Base-by-base conservation (phyloP, 2,797 vertebrate species). In the Trematomus bernacchii region DNA sequence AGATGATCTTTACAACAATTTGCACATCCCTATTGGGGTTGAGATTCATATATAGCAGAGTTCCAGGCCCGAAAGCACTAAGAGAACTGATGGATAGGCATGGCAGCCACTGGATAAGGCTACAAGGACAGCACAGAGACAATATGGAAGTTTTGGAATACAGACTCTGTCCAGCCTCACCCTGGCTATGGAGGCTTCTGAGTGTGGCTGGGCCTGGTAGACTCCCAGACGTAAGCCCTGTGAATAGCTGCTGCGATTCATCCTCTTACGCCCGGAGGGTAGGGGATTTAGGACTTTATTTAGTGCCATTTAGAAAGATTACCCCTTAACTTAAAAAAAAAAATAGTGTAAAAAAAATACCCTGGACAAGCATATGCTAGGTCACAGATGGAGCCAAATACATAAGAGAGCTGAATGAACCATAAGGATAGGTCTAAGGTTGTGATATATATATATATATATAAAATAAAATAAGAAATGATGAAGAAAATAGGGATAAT, bases 251-350 rank as follows among this genome's bases (percentile, higher is more conserved):
- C 84, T 77, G 88, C 86, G 85, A 93, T 92, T 95, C 89, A 95
- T 94, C 94, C 93, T 93, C 93, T 94, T 94, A 91, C 59, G 68
- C 62, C 72, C 79, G 54, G 72, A 86, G 89, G 66, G 82, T 55
- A 84, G 84, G 69, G 84, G 90, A 92, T 94, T 93, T 92, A 82
- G 74, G 73, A 91, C 90, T 93, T 92, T 91, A 92, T 93, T 94
- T 94, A 91, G 92, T 87, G 86, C 82, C 92, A 91, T 92, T 94
- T 93, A 93, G 79, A 91, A 92, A 93, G 91, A 91, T 92, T 94
- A 93, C 87, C 89, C 70, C 70, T 92, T 87, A 93, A 93, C 85
- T 91, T n/a, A n/a, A n/a, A n/a, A n/a, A n/a, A n/a, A 84, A 37
- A 86, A 33, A 82, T 78, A 80, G 75, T 78, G 80, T 66, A 83